A percentile compares a stretch with the other conserved stretches of the same genome.
These are phyloP conservation scores for Scleropages formosus DNA, from an alignment of 2,797 vertebrate species.

Conservation along the genomic window DNA sequence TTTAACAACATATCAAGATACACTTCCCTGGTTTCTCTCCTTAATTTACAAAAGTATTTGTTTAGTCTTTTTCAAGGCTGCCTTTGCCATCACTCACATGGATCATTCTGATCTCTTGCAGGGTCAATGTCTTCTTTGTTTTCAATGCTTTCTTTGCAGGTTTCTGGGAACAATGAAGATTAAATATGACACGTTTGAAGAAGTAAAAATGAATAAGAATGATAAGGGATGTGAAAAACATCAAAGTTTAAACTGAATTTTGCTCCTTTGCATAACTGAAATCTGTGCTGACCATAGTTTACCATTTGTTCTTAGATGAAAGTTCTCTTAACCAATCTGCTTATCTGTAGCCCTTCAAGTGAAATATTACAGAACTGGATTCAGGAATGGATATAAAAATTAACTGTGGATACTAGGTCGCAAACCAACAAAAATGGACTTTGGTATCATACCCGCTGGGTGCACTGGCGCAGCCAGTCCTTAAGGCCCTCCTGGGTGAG, in stretches of 20 bases:
- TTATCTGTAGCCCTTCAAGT: not conserved
- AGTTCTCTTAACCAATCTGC: too few relatives aligned
- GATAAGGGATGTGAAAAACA: not conserved
- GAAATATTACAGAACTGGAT: not conserved
- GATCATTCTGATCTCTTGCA: constrained; percentile 86
- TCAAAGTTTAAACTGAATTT: too few relatives aligned
- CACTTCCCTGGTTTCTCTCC: too few relatives aligned
- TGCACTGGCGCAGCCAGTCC: constrained; percentile 89
- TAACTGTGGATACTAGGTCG: not conserved
- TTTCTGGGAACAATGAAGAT: constrained; percentile 68
- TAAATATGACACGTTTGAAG: constrained; percentile 17
- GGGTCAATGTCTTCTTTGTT: constrained; percentile 78
- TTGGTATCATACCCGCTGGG: constrained; percentile 77
- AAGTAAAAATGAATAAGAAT: not conserved
- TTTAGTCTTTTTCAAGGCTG: too few relatives aligned
- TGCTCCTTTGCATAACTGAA: not conserved
- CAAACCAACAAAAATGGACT: not conserved
- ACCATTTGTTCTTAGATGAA: not conserved
- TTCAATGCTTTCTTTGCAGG: constrained; percentile 81
- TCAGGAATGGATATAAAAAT: not conserved
- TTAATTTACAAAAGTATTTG: too few relatives aligned
- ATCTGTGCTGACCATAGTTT: not conserved
- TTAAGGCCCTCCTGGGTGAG: constrained; percentile 83
- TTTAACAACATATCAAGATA: too few relatives aligned
- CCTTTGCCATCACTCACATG: constrained; percentile 74